These are phyloP conservation scores for Condylostylus longicornis DNA, from an alignment of 1,140 invertebrate genomes.

Conservation along the genomic window DNA sequence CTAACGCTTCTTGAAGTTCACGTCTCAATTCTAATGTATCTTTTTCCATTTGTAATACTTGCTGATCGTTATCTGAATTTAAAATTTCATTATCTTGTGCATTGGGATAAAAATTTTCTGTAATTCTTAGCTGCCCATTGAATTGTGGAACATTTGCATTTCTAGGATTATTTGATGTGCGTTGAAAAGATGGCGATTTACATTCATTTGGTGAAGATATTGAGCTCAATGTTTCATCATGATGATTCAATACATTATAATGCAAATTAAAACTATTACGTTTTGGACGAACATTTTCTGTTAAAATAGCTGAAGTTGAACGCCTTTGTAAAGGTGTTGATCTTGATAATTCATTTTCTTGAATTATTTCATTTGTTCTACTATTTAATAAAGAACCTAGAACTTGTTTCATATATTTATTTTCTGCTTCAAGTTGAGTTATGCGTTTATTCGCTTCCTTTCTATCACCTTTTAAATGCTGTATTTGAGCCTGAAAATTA, in stretches of 20 bases:
- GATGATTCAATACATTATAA: conserved; percentile 26
- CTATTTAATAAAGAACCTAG: conserved; percentile 22
- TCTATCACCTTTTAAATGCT: conserved; percentile 23
- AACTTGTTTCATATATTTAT: conserved; percentile 25
- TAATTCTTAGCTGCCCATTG: no score
- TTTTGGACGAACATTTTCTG: neutral
- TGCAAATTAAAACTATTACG: conserved; percentile 21
- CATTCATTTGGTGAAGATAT: conserved; percentile 11
- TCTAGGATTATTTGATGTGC: no score
- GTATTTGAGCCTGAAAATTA: conserved; percentile 15
- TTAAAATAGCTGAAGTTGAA: conserved; percentile 13
- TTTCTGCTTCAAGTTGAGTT: conserved; percentile 25
- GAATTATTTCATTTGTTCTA: conserved; percentile 25
- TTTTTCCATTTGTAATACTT: no score
- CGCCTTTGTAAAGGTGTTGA: conserved; percentile 10
- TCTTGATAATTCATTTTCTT: conserved; percentile 22
- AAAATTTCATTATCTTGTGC: no score
- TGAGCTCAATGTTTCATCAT: conserved; percentile 6
- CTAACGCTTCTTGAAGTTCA: conserved; percentile 35
- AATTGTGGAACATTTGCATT: no score
- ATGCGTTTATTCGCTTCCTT: conserved; percentile 27
- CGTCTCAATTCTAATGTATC: conserved; percentile 31
- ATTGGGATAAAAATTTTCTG: no score
- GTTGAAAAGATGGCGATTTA: no score
- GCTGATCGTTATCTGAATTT: no score